Percentiles rank a stretch among this genome's conserved stretches.
Conservation (phyloP, 2,888 invertebrate genomes). For the Baronia brevicornis region DNA sequence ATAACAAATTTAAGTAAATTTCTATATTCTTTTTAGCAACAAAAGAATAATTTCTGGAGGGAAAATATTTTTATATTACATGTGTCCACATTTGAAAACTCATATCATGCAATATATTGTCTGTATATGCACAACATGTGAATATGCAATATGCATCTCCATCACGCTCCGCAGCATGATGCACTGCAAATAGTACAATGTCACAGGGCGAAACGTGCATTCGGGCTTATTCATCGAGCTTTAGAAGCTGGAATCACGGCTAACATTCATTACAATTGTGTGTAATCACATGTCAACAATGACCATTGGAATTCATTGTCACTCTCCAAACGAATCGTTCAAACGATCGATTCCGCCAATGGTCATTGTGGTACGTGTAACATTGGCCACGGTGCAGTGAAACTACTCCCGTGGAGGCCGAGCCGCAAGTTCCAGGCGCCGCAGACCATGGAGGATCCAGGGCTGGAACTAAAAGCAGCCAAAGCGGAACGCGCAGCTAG, state of each 20-base stretch:
- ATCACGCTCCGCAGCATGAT: conserved; percentile 59
- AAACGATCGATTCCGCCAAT: conserved; percentile 39
- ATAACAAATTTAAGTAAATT: too few relatives aligned
- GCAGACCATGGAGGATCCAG: conserved; percentile 74
- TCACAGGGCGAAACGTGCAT: conserved; percentile 31
- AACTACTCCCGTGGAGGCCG: conserved; percentile 80
- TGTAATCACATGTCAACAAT: conserved; percentile 40
- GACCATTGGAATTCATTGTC: conserved; percentile 35
- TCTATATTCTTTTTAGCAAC: too few relatives aligned
- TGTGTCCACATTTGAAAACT: conserved; percentile 5
- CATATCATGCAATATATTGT: conserved; percentile 21
- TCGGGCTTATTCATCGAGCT: conserved; percentile 49
- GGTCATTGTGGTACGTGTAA: conserved; percentile 36
- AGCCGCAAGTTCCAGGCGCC: conserved; percentile 80
- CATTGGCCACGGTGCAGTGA: conserved; percentile 69
- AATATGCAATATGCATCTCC: conserved; percentile 24
- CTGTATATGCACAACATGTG: conserved; percentile 22
- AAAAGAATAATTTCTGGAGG: too few relatives aligned
- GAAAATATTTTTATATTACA: too few relatives aligned
- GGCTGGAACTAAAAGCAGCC: conserved; percentile 76
- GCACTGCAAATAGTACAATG: conserved; percentile 40
- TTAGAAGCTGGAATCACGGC: conserved; percentile 37
- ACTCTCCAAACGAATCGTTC: conserved; percentile 25
- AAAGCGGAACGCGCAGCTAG: conserved; percentile 78
- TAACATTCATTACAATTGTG: conserved; percentile 48